Percentiles rank a stretch among this genome's conserved stretches.
Conservation (phyloP, 1,140 invertebrate genomes). For the Aphis gossypii region DNA sequence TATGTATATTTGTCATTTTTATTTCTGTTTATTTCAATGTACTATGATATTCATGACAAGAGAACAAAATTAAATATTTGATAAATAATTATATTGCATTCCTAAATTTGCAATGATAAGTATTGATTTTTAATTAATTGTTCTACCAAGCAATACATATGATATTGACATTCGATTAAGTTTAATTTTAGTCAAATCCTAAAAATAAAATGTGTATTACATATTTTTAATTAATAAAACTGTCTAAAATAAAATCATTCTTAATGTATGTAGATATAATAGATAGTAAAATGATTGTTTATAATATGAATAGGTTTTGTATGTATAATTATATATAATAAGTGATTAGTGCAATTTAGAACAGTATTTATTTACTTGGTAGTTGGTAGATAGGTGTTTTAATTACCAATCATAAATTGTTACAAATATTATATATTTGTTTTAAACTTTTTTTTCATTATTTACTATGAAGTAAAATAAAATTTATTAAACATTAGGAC, state of each 20-base stretch:
- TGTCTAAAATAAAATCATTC: background rate
- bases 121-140: background rate
- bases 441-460: no score
- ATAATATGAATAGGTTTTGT: background rate
- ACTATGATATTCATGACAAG: background rate
- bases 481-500: no score
- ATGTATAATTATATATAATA: background rate
- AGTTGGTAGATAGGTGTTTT: background rate
- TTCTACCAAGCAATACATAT: background rate
- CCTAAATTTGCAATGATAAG: background rate
- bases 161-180: background rate
- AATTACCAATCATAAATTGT: background rate
- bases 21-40: background rate
- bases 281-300: background rate
- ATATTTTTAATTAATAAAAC: background rate
- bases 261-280: background rate
- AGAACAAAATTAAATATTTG: constrained; percentile 24
- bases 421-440: background rate
- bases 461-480: no score
- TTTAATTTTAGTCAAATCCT: background rate
- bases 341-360: background rate
- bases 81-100: constrained; percentile 13
- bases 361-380: background rate
- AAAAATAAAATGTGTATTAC: background rate
- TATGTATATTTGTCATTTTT: background rate